Evolutionary conservation across 2,888 invertebrate genomes (phyloP).

Genomic region (Cephus nigrinus): DNA sequence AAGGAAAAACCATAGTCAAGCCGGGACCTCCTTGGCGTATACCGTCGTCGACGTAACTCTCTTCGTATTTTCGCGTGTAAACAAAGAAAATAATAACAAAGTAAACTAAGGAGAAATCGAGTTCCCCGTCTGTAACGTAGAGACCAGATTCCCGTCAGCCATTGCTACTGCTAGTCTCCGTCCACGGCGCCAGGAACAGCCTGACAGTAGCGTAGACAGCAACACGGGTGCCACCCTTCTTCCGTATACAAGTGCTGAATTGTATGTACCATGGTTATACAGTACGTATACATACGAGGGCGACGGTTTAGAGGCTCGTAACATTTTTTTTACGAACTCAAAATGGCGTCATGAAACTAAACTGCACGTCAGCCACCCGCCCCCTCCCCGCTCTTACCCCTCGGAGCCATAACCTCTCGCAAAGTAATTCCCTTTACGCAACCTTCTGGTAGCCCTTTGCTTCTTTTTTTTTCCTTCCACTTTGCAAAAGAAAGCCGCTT

Average conservation of each 20-base stretch:
- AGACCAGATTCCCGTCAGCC: neutral
- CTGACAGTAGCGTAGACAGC: neutral
- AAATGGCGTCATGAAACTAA: constrained; percentile 22
- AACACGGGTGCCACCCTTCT: neutral
- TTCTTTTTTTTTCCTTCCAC: neutral
- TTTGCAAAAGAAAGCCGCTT: neutral
- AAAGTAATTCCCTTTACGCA: neutral
- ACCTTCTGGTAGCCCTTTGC: neutral
- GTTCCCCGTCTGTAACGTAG: neutral
- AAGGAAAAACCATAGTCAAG: neutral
- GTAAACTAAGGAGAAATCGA: neutral
- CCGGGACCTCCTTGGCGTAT: neutral
- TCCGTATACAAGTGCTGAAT: neutral
- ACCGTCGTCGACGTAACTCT: neutral
- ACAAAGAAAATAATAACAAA: neutral
- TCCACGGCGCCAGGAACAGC: neutral
- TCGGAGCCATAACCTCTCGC: neutral
- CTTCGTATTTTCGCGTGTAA: neutral
- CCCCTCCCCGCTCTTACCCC: no score
- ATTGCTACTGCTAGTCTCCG: neutral
- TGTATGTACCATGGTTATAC: neutral
- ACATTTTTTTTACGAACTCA: constrained; percentile 22
- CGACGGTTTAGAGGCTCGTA: constrained; percentile 12
- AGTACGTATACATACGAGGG: neutral
- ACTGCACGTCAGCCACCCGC: constrained; percentile 10